phyloP scores from a whole-genome alignment of 1,140 invertebrate genomes.

The Parasteatoda tepidariorum region DNA sequence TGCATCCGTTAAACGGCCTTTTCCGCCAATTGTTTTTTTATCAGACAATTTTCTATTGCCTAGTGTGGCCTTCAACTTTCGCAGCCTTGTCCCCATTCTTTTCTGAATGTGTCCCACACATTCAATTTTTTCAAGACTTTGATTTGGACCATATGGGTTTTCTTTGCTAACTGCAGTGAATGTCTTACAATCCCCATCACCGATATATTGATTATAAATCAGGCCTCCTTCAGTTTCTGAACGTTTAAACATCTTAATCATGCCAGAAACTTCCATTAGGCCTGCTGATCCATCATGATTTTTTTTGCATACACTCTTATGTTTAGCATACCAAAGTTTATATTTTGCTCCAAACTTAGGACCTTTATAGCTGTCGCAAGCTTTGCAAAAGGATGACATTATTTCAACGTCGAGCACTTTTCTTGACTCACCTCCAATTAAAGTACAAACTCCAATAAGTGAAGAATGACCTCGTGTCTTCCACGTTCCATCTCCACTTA shows the following conservation, averaged over 20 bases:
- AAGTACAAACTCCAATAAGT: not conserved
- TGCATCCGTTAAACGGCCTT: not conserved
- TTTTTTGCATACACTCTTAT: not conserved
- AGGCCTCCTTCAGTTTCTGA: not conserved
- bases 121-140: not conserved
- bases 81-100: not conserved
- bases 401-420: no score
- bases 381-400: no score
- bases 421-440: not conserved
- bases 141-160: not conserved
- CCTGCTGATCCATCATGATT: not conserved
- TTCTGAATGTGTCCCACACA: not conserved
- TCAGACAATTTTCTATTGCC: not conserved
- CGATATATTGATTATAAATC: not conserved
- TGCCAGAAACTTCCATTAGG: not conserved
- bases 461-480: not conserved
- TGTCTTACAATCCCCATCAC: not conserved
- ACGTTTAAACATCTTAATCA: not conserved
- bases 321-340: not conserved
- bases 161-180: not conserved
- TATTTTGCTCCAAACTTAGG: no score
- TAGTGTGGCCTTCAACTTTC: no score
- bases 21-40: slow-evolving; percentile 4
- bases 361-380: no score
- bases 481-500: not conserved